A percentile compares a stretch with the other conserved stretches of the same genome.
phyloP scores from a whole-genome alignment of 2,888 invertebrate genomes.

The Ellobium chinense region DNA sequence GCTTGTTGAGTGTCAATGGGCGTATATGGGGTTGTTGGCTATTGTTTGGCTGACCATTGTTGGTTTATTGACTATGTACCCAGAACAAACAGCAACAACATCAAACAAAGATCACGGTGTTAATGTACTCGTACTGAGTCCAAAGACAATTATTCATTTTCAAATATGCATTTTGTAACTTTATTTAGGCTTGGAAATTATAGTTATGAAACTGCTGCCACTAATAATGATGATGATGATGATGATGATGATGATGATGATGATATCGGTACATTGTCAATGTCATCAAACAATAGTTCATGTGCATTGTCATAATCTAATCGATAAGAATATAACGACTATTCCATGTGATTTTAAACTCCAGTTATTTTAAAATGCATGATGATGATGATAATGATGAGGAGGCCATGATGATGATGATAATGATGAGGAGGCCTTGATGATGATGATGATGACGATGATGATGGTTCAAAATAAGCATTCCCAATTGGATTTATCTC shows the following conservation, averaged over 20 bases:
- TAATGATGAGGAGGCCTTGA: not conserved
- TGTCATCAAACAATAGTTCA: too few species aligned
- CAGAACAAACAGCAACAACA: not conserved
- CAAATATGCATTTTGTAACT: not conserved
- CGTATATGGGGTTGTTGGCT: not conserved
- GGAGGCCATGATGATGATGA: slow-evolving; percentile 15
- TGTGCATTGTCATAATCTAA: not conserved
- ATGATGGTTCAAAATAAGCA: not conserved
- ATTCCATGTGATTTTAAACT: not conserved
- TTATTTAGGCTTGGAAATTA: not conserved
- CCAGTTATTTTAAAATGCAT: not conserved
- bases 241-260: slow-evolving; percentile 37
- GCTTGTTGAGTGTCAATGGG: not conserved
- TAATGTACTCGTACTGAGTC: not conserved
- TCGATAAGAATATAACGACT: not conserved
- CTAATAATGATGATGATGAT: slow-evolving; percentile 27
- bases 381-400: slow-evolving; percentile 20
- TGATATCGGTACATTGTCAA: slow-evolving; percentile 5
- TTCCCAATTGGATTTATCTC: too few species aligned
- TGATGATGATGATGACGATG: not conserved
- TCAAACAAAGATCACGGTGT: not conserved
- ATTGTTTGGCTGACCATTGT: not conserved
- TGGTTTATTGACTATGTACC: not conserved
- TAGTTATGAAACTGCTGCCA: not conserved
- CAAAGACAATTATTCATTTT: not conserved